phyloP scores from a whole-genome alignment of 1,140 invertebrate genomes.

The Planococcus citri region DNA sequence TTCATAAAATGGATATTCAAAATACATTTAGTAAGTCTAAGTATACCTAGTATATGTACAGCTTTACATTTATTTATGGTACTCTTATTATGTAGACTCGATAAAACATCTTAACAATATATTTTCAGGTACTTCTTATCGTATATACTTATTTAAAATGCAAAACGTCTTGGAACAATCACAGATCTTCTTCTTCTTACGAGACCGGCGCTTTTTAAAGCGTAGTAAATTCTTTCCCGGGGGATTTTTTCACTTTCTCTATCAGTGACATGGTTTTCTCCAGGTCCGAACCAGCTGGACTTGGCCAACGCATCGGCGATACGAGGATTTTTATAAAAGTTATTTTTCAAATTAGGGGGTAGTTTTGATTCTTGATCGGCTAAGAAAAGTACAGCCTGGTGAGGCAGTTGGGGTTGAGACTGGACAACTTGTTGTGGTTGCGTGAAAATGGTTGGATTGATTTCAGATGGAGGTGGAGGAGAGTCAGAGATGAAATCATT shows the following conservation, averaged over 20 bases:
- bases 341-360: constrained; percentile 48
- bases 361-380: constrained; percentile 43
- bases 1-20: too few relatives aligned
- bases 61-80: too few relatives aligned
- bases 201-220: constrained; percentile 56
- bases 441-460: too few relatives aligned
- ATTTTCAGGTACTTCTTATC: too few relatives aligned
- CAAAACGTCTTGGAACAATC: not conserved
- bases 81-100: too few relatives aligned
- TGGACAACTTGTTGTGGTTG: not conserved
- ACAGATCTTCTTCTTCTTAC: not conserved
- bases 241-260: constrained; percentile 66
- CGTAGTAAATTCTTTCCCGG: constrained; percentile 54
- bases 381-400: constrained; percentile 46
- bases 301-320: constrained; percentile 55
- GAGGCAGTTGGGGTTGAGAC: constrained; percentile 30
- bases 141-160: too few relatives aligned
- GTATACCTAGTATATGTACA: too few relatives aligned
- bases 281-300: constrained; percentile 51
- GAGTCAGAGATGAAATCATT: too few relatives aligned
- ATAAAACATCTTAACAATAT: too few relatives aligned
- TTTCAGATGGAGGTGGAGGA: too few relatives aligned
- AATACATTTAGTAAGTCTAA: too few relatives aligned
- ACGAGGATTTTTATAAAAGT: constrained; percentile 61
- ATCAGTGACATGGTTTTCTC: constrained; percentile 43